phyloP scores from a whole-genome alignment of 2,888 invertebrate species.

The Eumerus sabulonum region DNA sequence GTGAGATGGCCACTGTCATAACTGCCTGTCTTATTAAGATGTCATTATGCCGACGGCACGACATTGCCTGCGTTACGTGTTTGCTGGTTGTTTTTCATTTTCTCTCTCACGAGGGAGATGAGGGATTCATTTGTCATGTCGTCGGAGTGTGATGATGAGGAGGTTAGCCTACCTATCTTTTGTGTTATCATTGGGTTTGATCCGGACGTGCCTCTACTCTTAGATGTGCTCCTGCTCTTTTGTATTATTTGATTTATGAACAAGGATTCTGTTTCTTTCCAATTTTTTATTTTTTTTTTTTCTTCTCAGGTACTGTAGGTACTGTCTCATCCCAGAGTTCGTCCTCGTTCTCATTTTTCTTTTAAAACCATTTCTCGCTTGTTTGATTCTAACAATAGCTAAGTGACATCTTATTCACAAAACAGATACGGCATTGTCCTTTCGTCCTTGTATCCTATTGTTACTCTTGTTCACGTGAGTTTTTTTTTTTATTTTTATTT shows the following conservation, averaged over 20 bases:
- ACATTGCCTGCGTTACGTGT: conserved; percentile 12
- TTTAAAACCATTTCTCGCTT: conserved; percentile 47
- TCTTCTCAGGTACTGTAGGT: background rate
- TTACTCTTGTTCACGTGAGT: background rate
- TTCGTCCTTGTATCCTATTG: conserved; percentile 12
- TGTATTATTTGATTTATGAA: conserved; percentile 61
- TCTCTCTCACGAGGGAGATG: conserved; percentile 8
- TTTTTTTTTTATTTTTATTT: conserved; percentile 30
- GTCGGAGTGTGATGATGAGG: conserved; percentile 58
- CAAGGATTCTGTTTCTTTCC: conserved; percentile 19
- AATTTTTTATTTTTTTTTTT: conserved; percentile 4
- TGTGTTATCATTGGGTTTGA: conserved; percentile 51
- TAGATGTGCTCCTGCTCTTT: background rate
- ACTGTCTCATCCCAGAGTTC: conserved; percentile 1
- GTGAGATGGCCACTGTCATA: conserved; percentile 34
- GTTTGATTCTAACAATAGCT: conserved; percentile 17
- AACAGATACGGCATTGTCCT: conserved; percentile 14
- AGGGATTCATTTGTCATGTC: conserved; percentile 60
- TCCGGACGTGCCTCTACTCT: conserved; percentile 14
- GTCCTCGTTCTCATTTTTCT: conserved; percentile 11
- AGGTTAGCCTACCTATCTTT: conserved; percentile 62
- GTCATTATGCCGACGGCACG: conserved; percentile 61
- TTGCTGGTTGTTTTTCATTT: background rate
- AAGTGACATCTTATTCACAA: conserved; percentile 31
- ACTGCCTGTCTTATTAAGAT: conserved; percentile 64